Base-by-base conservation (phyloP, 2,113 vertebrate species). In the Oryzias woworae region DNA sequence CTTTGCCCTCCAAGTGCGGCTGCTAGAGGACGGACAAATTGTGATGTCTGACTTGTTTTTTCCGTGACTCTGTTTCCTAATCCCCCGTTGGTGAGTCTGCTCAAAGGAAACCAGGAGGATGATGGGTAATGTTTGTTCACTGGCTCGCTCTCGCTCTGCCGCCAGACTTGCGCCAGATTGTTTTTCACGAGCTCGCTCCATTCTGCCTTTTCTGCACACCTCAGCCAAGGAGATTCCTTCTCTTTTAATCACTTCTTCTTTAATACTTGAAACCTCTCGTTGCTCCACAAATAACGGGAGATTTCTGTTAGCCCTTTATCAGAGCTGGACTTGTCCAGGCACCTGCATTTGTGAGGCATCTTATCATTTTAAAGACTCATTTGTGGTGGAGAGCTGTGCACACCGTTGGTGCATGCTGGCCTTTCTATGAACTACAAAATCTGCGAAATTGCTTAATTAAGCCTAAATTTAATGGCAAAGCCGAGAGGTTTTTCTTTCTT, bases 1-100 rank as follows among this genome's bases (percentile, higher is more conserved):
- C 93, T 95, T 95, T 94, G 92, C 80, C 49, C 83, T 94, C 91
- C 92, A 90, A 91, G 90, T 90, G 89, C 81, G 92, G 92, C 89
- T 87, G 82, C 87, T 89, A 91, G 91, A 93, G 92, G 91, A 91
- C 89, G 80, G 72, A 78, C 68, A 92, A 36, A 88, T 90, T 83
- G 92, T 89, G 84, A 92, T 85, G 91, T 92, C 90, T 90, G 92
- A 92, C 92, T 92, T 90, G 87, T 85, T 87, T 85, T 91, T 85
- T 91, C 7, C 31, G 92, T 89, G 89, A 87, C 83, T 82, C 88
- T 90, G 85, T 87, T 87, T 90, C 81, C 74, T 85, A 81, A 61
- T 85, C 83, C 82, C 36, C 88, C 88, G 87, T 89, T 78, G 81
- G 70, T 83, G 85, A 73, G 86, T 89, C 85, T 87, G 86, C 88